A percentile compares a stretch with the other conserved stretches of the same genome.
These are phyloP conservation scores for Cephalotes varians DNA, from an alignment of 2,888 invertebrate species.

Conservation along the genomic window DNA sequence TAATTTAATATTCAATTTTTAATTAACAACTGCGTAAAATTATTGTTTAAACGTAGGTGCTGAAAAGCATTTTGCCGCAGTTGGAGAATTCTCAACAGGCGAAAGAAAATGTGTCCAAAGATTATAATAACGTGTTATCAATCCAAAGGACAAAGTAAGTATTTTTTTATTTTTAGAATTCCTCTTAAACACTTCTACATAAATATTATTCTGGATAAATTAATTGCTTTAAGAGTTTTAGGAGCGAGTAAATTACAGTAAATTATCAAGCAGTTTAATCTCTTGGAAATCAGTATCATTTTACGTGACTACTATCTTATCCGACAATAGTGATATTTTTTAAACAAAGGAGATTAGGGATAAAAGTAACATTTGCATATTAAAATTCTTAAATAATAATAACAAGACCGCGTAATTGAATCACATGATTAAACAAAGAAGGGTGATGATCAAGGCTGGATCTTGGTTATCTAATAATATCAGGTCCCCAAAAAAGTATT, in stretches of 20 bases:
- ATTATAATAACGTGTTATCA: conserved; percentile 51
- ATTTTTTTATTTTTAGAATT: not conserved
- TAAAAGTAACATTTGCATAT: too few relatives aligned
- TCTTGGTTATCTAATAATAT: too few relatives aligned
- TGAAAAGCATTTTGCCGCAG: conserved; percentile 84
- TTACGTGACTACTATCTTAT: not conserved
- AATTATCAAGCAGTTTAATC: not conserved
- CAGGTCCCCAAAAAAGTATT: too few relatives aligned
- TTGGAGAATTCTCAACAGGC: conserved; percentile 81
- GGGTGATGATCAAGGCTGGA: too few relatives aligned
- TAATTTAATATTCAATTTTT: conserved; percentile 10
- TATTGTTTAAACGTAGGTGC: conserved; percentile 76
- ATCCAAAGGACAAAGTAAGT: conserved; percentile 59
- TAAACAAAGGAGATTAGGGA: too few relatives aligned
- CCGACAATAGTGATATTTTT: not conserved
- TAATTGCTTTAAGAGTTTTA: not conserved
- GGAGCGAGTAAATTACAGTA: too few relatives aligned
- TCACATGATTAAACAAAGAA: too few relatives aligned
- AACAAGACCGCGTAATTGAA: too few relatives aligned
- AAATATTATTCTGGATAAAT: not conserved
- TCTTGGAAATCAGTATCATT: not conserved
- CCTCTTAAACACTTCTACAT: not conserved
- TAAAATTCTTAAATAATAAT: too few relatives aligned
- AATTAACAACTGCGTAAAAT: conserved; percentile 1
- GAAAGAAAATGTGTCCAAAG: conserved; percentile 78